phyloP scores from a whole-genome alignment of 2,797 vertebrate species.

The Pipistrellus kuhlii region DNA sequence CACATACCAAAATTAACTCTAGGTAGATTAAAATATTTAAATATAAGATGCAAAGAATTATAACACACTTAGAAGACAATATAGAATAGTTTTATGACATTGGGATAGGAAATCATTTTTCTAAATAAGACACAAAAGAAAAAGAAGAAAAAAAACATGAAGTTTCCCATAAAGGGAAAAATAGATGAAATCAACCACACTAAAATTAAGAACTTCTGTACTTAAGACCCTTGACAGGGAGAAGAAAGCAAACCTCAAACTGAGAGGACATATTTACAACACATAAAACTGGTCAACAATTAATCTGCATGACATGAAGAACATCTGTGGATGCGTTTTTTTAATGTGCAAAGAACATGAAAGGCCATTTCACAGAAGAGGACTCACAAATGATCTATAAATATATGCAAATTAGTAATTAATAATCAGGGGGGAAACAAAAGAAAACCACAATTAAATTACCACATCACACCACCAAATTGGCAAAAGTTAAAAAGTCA shows the following conservation, averaged over 20 bases:
- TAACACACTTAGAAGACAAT: conserved; percentile 36
- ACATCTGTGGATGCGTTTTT: conserved; percentile 17
- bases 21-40: conserved; percentile 46
- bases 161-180: background rate
- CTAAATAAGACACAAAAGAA: conserved; percentile 20
- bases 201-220: conserved; percentile 48
- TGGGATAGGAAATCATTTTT: conserved; percentile 13
- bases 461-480: background rate
- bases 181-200: background rate
- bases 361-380: conserved; percentile 39
- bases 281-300: conserved; percentile 34
- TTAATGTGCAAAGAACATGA: conserved; percentile 12
- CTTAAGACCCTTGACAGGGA: conserved; percentile 28
- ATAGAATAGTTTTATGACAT: background rate
- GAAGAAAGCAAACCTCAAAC: conserved; percentile 21
- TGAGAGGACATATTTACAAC: conserved; percentile 18
- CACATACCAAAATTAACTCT: conserved; percentile 31
- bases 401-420: background rate
- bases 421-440: background rate
- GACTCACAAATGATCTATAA: conserved; percentile 28
- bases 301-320: conserved; percentile 4
- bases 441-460: conserved; percentile 48
- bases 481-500: conserved; percentile 12
- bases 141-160: background rate
- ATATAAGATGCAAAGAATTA: conserved; percentile 48